Conservation (phyloP, 2,888 invertebrate genomes). For the Hirtodrosophila histrioides region DNA sequence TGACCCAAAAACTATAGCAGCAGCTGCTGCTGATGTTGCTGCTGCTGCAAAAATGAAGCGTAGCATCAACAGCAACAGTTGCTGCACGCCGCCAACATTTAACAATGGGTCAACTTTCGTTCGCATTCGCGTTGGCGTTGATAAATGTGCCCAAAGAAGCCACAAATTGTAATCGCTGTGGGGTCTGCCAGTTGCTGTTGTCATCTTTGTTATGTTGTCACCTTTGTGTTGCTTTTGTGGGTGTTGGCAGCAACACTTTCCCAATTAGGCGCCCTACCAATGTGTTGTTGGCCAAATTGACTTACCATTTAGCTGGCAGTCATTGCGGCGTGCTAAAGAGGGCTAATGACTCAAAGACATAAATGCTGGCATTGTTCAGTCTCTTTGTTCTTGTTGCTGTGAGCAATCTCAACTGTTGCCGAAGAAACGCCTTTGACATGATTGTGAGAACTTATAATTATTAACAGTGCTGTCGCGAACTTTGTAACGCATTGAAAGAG, state of each 20-base stretch:
- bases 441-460: slow-evolving; percentile 37
- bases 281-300: slow-evolving; percentile 30
- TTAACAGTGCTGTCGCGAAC: background rate
- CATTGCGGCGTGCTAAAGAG: slow-evolving; percentile 38
- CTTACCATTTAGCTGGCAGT: slow-evolving; percentile 23
- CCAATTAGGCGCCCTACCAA: slow-evolving; percentile 52
- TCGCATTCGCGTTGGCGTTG: slow-evolving; percentile 62
- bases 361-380: slow-evolving; percentile 49
- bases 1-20: slow-evolving; percentile 67
- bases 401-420: slow-evolving; percentile 48
- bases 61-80: slow-evolving; percentile 22
- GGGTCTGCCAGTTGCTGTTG: slow-evolving; percentile 29
- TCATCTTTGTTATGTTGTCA: slow-evolving; percentile 46
- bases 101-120: slow-evolving; percentile 78
- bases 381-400: slow-evolving; percentile 35
- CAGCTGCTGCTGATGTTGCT: slow-evolving; percentile 10
- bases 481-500: background rate
- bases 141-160: slow-evolving; percentile 59
- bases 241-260: slow-evolving; percentile 69
- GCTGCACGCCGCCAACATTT: slow-evolving; percentile 35
- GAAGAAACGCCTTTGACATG: slow-evolving; percentile 36
- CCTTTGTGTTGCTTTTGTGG: slow-evolving; percentile 36
- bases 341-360: slow-evolving; percentile 64
- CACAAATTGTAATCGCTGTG: background rate
- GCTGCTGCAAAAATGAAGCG: slow-evolving; percentile 64